A percentile compares a stretch with the other conserved stretches of the same genome.
Evolutionary conservation across 2,113 vertebrate genomes (phyloP).

Genomic region (Serinus canaria): DNA sequence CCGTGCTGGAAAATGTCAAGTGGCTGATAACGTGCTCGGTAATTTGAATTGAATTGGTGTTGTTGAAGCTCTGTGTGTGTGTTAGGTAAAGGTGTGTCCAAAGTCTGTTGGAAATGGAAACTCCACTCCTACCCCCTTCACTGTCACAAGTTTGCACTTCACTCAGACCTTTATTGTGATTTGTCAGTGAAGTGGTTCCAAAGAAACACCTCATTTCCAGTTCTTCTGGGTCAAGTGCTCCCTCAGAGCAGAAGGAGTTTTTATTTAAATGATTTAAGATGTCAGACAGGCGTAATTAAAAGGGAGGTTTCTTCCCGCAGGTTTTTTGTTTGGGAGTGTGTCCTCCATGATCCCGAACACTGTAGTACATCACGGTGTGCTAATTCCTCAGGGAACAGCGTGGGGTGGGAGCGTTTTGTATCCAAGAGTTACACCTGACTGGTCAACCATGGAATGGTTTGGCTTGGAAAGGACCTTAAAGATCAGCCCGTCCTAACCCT

Average conservation of each 20-base stretch:
- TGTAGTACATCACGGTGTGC: accelerated
- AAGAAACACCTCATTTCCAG: accelerated
- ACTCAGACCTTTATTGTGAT: accelerated
- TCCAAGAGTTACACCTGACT: neutral
- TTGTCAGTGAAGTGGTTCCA: neutral
- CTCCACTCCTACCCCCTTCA: accelerated
- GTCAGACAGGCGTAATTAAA: neutral
- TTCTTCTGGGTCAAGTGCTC: neutral
- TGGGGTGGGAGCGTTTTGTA: neutral
- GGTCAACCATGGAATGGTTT: neutral
- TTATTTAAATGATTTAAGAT: neutral
- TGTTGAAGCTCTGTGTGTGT: neutral
- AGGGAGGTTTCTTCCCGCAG: neutral
- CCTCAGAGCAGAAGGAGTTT: neutral
- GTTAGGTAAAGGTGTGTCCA: neutral
- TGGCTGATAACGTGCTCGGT: neutral
- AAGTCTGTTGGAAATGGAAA: neutral
- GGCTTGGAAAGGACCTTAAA: neutral
- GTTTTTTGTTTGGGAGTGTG: neutral
- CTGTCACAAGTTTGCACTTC: accelerated
- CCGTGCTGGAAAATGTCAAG: neutral
- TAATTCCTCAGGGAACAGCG: accelerated
- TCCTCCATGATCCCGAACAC: neutral
- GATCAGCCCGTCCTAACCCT: neutral
- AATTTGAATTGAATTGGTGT: neutral